Conservation (phyloP, 2,797 vertebrate species). For the Phyllotis vaccarum region DNA sequence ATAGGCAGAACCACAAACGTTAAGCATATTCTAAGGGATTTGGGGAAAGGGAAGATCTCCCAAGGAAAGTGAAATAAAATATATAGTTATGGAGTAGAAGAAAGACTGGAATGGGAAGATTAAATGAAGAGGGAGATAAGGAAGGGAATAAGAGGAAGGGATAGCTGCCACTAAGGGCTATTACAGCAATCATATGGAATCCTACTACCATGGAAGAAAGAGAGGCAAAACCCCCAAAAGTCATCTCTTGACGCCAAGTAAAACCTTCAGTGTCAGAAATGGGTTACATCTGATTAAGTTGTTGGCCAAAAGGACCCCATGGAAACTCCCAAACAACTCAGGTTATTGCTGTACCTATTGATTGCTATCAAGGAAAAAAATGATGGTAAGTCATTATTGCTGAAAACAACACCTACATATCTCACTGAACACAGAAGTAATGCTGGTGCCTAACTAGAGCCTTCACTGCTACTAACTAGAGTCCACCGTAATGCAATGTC, state of each 20-base stretch:
- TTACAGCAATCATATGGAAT: too few species aligned
- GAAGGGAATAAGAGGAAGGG: not conserved
- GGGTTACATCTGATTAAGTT: not conserved
- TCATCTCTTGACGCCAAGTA: not conserved
- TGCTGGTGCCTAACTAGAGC: not conserved
- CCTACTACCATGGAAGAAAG: too few species aligned
- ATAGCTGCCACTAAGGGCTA: not conserved
- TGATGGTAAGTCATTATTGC: not conserved
- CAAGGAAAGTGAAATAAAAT: not conserved
- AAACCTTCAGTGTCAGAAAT: not conserved
- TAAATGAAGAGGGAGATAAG: not conserved
- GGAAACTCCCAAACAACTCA: not conserved
- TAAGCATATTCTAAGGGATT: not conserved
- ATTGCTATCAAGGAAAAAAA: not conserved
- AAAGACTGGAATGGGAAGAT: not conserved
- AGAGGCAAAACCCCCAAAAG: not conserved
- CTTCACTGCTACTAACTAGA: not conserved
- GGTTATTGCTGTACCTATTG: not conserved
- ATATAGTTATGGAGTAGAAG: not conserved
- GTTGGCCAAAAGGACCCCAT: not conserved
- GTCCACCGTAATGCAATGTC: not conserved
- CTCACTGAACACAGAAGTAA: not conserved
- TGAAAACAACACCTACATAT: not conserved
- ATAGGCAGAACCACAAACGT: not conserved
- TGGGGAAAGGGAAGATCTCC: not conserved